A percentile compares a stretch with the other conserved stretches of the same genome.
Evolutionary conservation across 2,113 vertebrate genomes (phyloP).

Genomic region (Oenanthe melanoleuca): DNA sequence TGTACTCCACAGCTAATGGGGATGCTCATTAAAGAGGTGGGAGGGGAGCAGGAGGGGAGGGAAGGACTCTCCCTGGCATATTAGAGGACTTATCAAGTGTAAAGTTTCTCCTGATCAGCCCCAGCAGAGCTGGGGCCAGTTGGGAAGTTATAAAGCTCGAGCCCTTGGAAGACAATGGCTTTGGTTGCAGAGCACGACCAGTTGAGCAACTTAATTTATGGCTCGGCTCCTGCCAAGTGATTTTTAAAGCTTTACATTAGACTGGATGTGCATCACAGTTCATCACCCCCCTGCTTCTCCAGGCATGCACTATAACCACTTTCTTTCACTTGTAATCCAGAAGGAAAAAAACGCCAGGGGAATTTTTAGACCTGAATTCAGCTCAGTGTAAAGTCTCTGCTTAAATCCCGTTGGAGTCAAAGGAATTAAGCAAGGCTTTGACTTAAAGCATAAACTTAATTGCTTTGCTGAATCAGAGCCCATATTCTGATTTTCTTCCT

Average conservation of each 20-base stretch:
- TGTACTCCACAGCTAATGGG: slow-evolving; percentile 68
- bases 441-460: slow-evolving; percentile 47
- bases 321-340: neutral
- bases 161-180: neutral
- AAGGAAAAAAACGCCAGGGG: neutral
- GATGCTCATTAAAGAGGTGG: slow-evolving; percentile 49
- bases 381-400: neutral
- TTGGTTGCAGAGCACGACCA: neutral
- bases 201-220: slow-evolving; percentile 35
- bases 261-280: neutral
- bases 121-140: neutral
- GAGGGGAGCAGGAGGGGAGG: neutral
- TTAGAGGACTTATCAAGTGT: slow-evolving; percentile 3
- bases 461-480: slow-evolving; percentile 58
- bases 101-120: neutral
- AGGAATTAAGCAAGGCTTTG: slow-evolving; percentile 56
- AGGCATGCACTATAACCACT: neutral
- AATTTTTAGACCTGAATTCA: slow-evolving; percentile 58
- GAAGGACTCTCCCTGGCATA: neutral
- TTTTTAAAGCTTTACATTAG: slow-evolving; percentile 20
- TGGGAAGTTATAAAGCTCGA: neutral
- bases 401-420: slow-evolving; percentile 61
- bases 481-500: slow-evolving; percentile 17
- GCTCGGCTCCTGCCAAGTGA: slow-evolving; percentile 23
- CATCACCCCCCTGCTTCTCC: neutral